A percentile compares a stretch with the other conserved stretches of the same genome.
Conservation (phyloP, 2,113 vertebrate genomes). For the Plestiodon gilberti region DNA sequence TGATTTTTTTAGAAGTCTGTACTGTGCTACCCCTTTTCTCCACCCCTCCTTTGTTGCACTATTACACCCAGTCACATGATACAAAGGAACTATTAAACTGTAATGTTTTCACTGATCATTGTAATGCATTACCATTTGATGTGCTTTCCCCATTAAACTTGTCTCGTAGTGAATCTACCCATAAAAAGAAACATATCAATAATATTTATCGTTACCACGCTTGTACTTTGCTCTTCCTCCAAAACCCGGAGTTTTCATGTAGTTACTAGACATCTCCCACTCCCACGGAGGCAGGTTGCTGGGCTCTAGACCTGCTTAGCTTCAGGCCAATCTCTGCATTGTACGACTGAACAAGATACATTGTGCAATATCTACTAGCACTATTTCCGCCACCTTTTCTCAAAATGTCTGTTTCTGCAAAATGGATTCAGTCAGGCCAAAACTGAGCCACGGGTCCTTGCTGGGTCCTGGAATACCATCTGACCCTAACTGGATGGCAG, state of each 20-base stretch:
- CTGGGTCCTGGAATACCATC: background rate
- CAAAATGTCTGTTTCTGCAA: slow-evolving; percentile 12
- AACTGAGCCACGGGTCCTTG: slow-evolving; percentile 1
- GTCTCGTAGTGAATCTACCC: background rate
- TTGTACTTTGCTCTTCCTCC: background rate
- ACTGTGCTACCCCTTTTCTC: slow-evolving; percentile 60
- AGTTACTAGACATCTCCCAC: background rate
- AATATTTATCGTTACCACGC: background rate
- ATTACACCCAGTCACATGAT: slow-evolving; percentile 61
- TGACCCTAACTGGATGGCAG: background rate
- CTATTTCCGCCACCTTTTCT: slow-evolving; percentile 3
- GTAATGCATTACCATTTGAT: slow-evolving; percentile 25
- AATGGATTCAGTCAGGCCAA: background rate
- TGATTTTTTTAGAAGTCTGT: slow-evolving; percentile 70
- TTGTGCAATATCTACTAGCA: slow-evolving; percentile 25
- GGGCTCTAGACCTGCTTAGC: background rate
- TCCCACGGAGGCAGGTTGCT: background rate
- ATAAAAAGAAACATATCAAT: background rate
- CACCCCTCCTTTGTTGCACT: slow-evolving; percentile 57
- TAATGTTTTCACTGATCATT: slow-evolving; percentile 51
- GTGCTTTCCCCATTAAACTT: slow-evolving; percentile 22
- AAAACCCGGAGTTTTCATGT: background rate
- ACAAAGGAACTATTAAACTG: slow-evolving; percentile 43
- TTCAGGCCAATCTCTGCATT: background rate
- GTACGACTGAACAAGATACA: background rate